These are phyloP conservation scores for Araneus ventricosus DNA, from an alignment of 1,140 invertebrate genomes.

Conservation along the genomic window DNA sequence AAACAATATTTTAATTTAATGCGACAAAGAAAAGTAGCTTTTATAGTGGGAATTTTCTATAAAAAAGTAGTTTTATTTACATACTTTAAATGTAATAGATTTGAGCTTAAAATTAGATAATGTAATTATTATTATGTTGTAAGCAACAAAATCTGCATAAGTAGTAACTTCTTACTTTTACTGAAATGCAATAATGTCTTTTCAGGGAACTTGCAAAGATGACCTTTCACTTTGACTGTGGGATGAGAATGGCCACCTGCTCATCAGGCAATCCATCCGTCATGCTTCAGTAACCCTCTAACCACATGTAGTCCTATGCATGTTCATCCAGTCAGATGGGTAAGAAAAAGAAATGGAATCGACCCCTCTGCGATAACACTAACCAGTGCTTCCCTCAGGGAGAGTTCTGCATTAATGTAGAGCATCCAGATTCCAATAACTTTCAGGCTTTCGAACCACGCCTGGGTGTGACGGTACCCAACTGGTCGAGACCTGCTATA, in stretches of 20 bases:
- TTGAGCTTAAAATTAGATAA: too few species aligned
- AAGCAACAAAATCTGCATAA: neutral
- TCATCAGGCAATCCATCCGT: neutral
- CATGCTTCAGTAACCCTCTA: neutral
- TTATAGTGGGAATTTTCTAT: too few species aligned
- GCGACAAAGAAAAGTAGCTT: too few species aligned
- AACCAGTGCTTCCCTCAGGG: slow-evolving; percentile 74
- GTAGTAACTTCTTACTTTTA: neutral
- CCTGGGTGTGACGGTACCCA: slow-evolving; percentile 60
- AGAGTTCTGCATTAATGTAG: slow-evolving; percentile 74
- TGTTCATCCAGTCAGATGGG: slow-evolving; percentile 57
- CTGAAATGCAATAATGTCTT: neutral
- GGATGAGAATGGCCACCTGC: neutral
- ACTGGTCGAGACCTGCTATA: slow-evolving; percentile 60
- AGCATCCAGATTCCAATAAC: slow-evolving; percentile 70
- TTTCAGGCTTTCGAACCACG: slow-evolving; percentile 70
- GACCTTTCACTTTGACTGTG: neutral
- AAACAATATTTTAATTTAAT: too few species aligned
- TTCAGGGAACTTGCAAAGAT: neutral
- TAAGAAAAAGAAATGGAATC: slow-evolving; percentile 75
- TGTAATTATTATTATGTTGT: too few species aligned
- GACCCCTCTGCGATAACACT: slow-evolving; percentile 73
- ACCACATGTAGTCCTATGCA: slow-evolving; percentile 53
- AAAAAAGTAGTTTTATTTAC: too few species aligned
- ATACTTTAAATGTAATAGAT: too few species aligned